Evolutionary conservation across 2,888 invertebrate genomes (phyloP).

Genomic region (Cheilosia vernalis): DNA sequence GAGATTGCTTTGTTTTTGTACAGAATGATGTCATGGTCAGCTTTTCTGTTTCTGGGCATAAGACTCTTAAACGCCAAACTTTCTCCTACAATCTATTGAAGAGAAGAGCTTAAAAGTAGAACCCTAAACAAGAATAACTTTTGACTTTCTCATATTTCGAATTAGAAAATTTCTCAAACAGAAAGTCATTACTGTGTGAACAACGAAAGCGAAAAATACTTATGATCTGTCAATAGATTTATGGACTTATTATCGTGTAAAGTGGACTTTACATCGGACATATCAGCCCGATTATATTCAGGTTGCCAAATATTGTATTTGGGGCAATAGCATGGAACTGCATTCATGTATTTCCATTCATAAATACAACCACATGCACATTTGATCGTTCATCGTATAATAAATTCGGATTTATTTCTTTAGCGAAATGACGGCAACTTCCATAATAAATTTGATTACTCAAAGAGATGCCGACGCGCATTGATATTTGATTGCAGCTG

Average conservation of each 20-base stretch:
- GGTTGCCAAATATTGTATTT: background rate
- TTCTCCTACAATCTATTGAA: no score
- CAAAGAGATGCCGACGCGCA: constrained; percentile 46
- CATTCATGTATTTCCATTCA: constrained; percentile 10
- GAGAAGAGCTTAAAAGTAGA: no score
- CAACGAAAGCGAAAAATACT: no score
- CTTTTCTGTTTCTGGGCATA: background rate
- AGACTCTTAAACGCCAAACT: no score
- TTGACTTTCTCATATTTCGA: no score
- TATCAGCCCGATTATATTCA: background rate
- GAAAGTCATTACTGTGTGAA: no score
- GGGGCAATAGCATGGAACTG: background rate
- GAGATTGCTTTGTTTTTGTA: constrained; percentile 11
- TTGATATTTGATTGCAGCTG: constrained; percentile 41
- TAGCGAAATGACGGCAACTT: constrained; percentile 9
- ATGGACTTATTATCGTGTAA: no score
- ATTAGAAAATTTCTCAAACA: no score
- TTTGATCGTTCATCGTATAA: background rate
- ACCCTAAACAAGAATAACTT: no score
- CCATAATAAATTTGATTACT: constrained; percentile 44
- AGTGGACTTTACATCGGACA: background rate
- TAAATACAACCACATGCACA: background rate
- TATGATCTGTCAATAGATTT: no score
- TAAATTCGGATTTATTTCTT: constrained; percentile 48
- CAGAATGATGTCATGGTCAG: constrained; percentile 38